Base-by-base conservation (phyloP, 2,888 invertebrate genomes). In the Thecocarcelia acutangulata region DNA sequence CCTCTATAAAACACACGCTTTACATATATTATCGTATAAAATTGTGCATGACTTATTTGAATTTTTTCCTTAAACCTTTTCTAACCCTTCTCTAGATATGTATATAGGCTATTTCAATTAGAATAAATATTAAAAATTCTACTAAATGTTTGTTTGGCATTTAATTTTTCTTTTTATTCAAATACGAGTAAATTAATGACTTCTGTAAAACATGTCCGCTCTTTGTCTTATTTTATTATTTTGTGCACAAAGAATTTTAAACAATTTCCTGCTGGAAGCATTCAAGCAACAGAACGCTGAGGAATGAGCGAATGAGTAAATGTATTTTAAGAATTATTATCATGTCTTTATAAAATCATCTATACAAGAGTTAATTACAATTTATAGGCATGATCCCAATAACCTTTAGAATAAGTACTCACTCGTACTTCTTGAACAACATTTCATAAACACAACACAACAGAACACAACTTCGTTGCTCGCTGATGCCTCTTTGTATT, bases 311-410 rank as follows among this genome's bases (percentile, higher is more conserved):
- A n/a, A n/a, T 46, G 24, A 52, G 21, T n/a, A 70, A 24, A 59
- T 48, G 19, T 33, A 46, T 69, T 54, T 68, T n/a, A 48, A 52
- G 40, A 42, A 52, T 72, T 61, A 42, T 61, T 54, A 63, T 73
- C 63, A 46, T 56, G 33, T 46, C 73, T 73, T 54, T 37, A 73
- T 54, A 21, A 58, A 33, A 48, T 50, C 50, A 68, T 44, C 59
- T 44, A 52, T 24, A 59, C 42, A 50, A 52, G 33, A 33, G 58
- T 77, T 77, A 78, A 78, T 72, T 64, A 58, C 42, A 78, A 64
- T 74, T 82, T 74, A 74, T 78, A 46, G 77, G 11, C 58, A 58
- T 82, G 73, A 78, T 70, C 64, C 50, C 64, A 52, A 52, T 78
- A 74, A 78, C 81, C 81, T 82, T 77, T 64, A 28, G 37, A 61